Evolutionary conservation across 2,888 invertebrate genomes (phyloP), one percentile per base, ranked within the genome.

Genomic region (Steinernema hermaphroditum): DNA sequence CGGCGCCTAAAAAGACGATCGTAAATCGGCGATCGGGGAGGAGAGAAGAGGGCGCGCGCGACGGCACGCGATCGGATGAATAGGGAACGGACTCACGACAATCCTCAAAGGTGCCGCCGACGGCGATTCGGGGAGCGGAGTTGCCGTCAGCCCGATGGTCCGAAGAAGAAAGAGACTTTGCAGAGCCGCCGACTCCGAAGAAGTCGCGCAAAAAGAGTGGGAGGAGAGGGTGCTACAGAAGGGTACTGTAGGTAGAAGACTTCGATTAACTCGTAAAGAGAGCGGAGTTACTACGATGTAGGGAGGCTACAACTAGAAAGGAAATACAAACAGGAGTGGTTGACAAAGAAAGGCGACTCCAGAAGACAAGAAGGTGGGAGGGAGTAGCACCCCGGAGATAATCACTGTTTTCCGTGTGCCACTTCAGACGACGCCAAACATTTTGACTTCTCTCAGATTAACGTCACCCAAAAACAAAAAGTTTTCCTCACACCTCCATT

Each of bases 21-120:
- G 62, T 62, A 62, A 62, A 62, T 34, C 62, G 62, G 22, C 62
- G 22, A 27, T 34, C 62, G 32, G 16, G 1, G 32, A 62, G 50
- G 19, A n/a, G n/a, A n/a, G n/a, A n/a, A n/a, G 22, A 2, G 62
- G 16, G 62, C 32, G 24, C 62, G 62, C 62, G 34, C 62, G 62
- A 62, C 62, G 34, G 50, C 50, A 50, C 50, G 50, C 50, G 50
- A 22, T 50, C 50, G 50, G 50, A 50, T 50, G 62, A 62, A 62
- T 29, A 27, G 32, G 32, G 27, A 37, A 37, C 37, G 37, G 37
- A 37, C 6, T 12, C 37, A 12, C 6, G 46, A 24, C 16, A 19
- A n/a, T n/a, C n/a, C n/a, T 50, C 50, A 50, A 50, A 50, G 50
- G 32, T 6, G 62, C 62, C 62, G 62, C 62, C 62, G n/a, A n/a